phyloP scores from a whole-genome alignment of 1,140 invertebrate genomes.

The Phthorimaea operculella region DNA sequence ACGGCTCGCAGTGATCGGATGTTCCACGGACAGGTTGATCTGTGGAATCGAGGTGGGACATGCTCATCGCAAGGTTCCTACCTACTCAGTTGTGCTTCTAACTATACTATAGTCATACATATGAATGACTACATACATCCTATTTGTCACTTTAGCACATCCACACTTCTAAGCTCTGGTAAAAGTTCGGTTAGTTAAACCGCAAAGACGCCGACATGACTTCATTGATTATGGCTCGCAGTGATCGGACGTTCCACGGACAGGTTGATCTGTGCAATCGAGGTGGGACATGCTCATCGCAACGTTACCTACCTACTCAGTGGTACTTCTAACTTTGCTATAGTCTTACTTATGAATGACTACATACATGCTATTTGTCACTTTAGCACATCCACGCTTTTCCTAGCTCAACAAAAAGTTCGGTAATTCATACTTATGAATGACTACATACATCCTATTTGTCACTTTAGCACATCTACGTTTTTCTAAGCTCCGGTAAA shows the following conservation, averaged over 20 bases:
- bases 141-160: slow-evolving; percentile 12
- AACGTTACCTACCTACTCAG: too few relatives aligned
- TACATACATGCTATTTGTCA: too few relatives aligned
- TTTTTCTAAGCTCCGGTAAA: slow-evolving; percentile 19
- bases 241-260: slow-evolving; percentile 46
- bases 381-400: neutral
- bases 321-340: too few relatives aligned
- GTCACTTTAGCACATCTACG: slow-evolving; percentile 20
- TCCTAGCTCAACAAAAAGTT: slow-evolving; percentile 5
- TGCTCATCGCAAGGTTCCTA: too few relatives aligned
- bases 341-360: too few relatives aligned
- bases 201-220: slow-evolving; percentile 63
- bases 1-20: slow-evolving; percentile 57
- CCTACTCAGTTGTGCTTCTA: too few relatives aligned
- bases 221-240: slow-evolving; percentile 65
- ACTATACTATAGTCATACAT: too few relatives aligned
- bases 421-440: too few relatives aligned
- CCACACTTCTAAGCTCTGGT: slow-evolving; percentile 24
- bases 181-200: slow-evolving; percentile 59
- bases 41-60: too few relatives aligned
- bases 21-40: slow-evolving; percentile 35
- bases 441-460: too few relatives aligned
- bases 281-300: too few relatives aligned
- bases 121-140: too few relatives aligned
- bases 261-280: slow-evolving; percentile 28